phyloP scores from a whole-genome alignment of 2,888 invertebrate species.

The Acleris holmiana region DNA sequence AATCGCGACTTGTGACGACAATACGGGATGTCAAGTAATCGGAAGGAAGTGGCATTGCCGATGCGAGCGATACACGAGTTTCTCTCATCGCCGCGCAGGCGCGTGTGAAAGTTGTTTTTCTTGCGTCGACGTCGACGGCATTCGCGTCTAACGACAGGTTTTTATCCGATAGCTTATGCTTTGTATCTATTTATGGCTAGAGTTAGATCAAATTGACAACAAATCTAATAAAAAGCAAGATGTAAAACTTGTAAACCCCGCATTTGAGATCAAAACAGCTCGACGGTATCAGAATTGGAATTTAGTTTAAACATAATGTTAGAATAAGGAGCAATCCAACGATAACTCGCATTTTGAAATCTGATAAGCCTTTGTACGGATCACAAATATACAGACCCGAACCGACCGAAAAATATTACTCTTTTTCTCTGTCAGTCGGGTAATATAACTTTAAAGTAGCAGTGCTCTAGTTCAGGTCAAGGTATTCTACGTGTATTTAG shows the following conservation, averaged over 20 bases:
- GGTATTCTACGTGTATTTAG: background rate
- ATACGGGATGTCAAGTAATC: conserved; percentile 41
- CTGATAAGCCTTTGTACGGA: background rate
- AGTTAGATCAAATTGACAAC: no score
- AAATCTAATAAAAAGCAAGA: no score
- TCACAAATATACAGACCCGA: background rate
- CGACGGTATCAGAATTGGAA: no score
- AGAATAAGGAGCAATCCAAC: no score
- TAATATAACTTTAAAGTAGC: no score
- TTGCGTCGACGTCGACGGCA: conserved; percentile 52
- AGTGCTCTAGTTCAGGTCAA: background rate
- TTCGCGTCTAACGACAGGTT: conserved; percentile 42
- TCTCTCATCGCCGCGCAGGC: conserved; percentile 51
- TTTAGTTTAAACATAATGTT: no score
- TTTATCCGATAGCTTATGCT: conserved; percentile 17
- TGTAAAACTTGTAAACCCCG: no score
- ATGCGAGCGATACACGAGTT: conserved; percentile 51
- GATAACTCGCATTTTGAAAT: no score
- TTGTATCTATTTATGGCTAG: conserved; percentile 22
- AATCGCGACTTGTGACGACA: conserved; percentile 12
- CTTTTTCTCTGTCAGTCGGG: no score
- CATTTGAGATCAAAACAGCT: no score
- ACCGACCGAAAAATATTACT: no score
- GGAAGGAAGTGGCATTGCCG: conserved; percentile 62
- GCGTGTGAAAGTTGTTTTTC: conserved; percentile 79